Base-by-base conservation (phyloP, 1,140 invertebrate species). In the Formica selysi region DNA sequence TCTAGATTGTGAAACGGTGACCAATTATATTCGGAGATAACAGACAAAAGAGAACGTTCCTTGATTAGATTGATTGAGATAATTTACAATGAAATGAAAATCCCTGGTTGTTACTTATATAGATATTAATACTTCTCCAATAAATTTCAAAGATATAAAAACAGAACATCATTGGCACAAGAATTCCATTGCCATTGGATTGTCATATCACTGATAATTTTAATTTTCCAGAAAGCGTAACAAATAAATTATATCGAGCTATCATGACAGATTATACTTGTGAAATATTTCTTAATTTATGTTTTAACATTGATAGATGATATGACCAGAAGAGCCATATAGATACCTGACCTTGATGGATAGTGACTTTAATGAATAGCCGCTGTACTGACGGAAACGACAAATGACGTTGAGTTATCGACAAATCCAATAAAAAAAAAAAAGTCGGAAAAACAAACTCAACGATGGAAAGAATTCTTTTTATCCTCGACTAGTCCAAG, bases 351-450 rank as follows among this genome's bases (percentile, higher is more conserved):
- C 13, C 13, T 59, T 83, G 79, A 83, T 83, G 38, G 68, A 83
- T 74, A 61, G 70, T 61, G 68, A 83, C 68, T 83, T 83, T 83
- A 83, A 83, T 83, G 79, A 83, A 83, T 61, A 61, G 68, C 51
- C 65, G 67, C 26, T 62, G 41, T 74, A 74, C 57, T 64, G 68
- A 83, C 68, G 26, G 19, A 48, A 54, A 36, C 26, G 79, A 83
- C 79, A 83, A 83, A 83, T 62, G 38, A 61, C 79, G 29, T 83
- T 61, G 79, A 73, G 54, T 61, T 83, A 83, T 83, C 68, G 67
- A 81, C 79, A 73, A 29, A 73, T 73, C 13, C 10, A 54, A 83
- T 38, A 38, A 61, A 44, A 32, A 22, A 78, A 51, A 59, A 83
- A 71, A 59, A 48, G n/a, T 68, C 11, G 65, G 44, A 3, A 73